phyloP scores from a whole-genome alignment of 2,888 invertebrate genomes.

The Callyntrura sp. region DNA sequence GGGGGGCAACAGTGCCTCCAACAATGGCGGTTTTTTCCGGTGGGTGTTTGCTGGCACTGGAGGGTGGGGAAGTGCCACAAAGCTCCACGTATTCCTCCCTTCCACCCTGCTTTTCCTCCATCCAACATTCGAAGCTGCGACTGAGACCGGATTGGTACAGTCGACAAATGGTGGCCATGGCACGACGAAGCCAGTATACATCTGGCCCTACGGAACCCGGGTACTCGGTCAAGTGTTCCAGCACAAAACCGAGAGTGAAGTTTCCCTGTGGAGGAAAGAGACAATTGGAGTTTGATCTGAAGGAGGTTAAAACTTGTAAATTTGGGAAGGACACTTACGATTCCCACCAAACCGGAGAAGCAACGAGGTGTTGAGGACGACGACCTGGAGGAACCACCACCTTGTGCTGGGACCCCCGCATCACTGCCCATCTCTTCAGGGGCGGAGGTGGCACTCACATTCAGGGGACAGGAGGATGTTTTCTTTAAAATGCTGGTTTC shows the following conservation, averaged over 20 bases:
- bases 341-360: conserved; percentile 81
- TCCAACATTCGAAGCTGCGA: conserved; percentile 74
- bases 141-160: conserved; percentile 76
- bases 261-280: conserved; percentile 58
- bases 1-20: too few species aligned
- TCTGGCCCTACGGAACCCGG: conserved; percentile 67
- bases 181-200: conserved; percentile 77
- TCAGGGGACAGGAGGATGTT: not conserved
- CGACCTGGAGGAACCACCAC: too few species aligned
- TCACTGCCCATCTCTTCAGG: not conserved
- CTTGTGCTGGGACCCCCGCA: not conserved
- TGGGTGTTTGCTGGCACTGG: conserved; percentile 9
- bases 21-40: not conserved
- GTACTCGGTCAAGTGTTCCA: conserved; percentile 78
- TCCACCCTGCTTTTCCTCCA: conserved; percentile 55
- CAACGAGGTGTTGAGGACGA: conserved; percentile 44
- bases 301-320: not conserved
- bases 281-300: not conserved
- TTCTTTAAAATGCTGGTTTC: conserved; percentile 68
- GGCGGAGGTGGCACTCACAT: not conserved
- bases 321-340: conserved; percentile 75
- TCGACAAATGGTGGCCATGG: conserved; percentile 72
- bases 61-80: conserved; percentile 22
- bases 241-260: conserved; percentile 82
- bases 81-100: conserved; percentile 76